Evolutionary conservation across 2,797 vertebrate genomes (phyloP), one percentile per base, ranked within the genome.

Genomic region (Peromyscus eremicus): DNA sequence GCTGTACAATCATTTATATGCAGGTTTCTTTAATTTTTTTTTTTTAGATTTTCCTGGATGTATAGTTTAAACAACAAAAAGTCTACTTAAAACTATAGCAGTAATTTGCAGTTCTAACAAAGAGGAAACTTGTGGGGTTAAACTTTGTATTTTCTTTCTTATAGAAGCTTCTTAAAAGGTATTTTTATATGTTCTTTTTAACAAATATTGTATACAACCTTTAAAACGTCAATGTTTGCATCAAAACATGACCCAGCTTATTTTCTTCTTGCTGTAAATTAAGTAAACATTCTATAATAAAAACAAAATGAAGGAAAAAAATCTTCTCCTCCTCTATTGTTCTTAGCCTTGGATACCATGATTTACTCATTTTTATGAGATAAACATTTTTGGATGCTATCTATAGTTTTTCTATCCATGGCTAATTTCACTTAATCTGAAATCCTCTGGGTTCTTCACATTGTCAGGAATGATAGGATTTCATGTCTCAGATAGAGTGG

Each of bases 101-200:
- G 98, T 98, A 99, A 98, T 55, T 98, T 98, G 98, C 98, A 98
- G 98, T 98, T 99, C 98, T 98, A 99, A 98, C 98, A 98, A 97
- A 97, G 98, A 99, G 98, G 98, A 98, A 98, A 98, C 98, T 98
- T 98, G 98, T 98, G 98, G 98, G 98, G 98, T 99, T 99, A 98
- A 99, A 99, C 98, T 98, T 99, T 99, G 98, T 99, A 99, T 99
- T 99, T 98, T 98, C 98, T 99, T 99, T 99, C 98, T 98, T 99
- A 99, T 98, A 98, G 98, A 99, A 98, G 99, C 98, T 99, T 99
- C 98, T 98, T 98, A 98, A 99, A 99, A 98, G 98, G 98, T 98
- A 99, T 99, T 99, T 99, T 99, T 99, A 98, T 99, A 99, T 98
- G 98, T 98, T 99, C 98, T 99, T 98, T 98, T 98, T 98, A 98